phyloP scores from a whole-genome alignment of 1,140 invertebrate species.

The Camponotus pennsylvanicus region DNA sequence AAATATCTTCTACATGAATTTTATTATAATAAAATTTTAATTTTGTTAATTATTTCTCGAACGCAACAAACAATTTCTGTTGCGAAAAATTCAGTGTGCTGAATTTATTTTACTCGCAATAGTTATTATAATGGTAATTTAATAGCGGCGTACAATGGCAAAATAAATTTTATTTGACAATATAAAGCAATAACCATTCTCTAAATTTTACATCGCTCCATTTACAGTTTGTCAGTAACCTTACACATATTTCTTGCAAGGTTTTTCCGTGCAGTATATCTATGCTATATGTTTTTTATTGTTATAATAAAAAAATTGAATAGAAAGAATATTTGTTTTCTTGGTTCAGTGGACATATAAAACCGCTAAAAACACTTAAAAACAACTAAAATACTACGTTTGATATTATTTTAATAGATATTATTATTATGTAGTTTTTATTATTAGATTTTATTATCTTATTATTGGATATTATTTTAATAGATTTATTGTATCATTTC shows the following conservation, averaged over 20 bases:
- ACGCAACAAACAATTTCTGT: not conserved
- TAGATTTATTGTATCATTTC: not conserved
- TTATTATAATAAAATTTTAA: not conserved
- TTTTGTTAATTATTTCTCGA: slow-evolving; percentile 24
- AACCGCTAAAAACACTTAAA: not conserved
- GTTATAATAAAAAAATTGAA: not conserved
- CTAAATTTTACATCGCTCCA: not conserved
- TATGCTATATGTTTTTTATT: not conserved
- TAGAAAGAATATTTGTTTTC: not conserved
- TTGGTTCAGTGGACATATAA: not conserved
- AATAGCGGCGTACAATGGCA: slow-evolving; percentile 39
- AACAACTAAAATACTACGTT: not conserved
- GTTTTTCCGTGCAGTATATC: slow-evolving; percentile 27
- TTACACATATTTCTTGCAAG: slow-evolving; percentile 32
- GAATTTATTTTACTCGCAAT: slow-evolving; percentile 43
- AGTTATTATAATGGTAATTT: not conserved
- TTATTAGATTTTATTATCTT: no score
- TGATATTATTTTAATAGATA: no score
- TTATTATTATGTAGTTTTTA: no score
- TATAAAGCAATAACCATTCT: slow-evolving; percentile 68
- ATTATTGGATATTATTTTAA: not conserved
- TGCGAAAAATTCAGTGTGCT: not conserved
- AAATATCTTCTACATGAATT: slow-evolving; percentile 1
- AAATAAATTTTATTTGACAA: slow-evolving; percentile 61
- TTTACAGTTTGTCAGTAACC: slow-evolving; percentile 26